These are phyloP conservation scores for Pollachius pollachius DNA, from an alignment of 2,113 vertebrate genomes.

Conservation along the genomic window DNA sequence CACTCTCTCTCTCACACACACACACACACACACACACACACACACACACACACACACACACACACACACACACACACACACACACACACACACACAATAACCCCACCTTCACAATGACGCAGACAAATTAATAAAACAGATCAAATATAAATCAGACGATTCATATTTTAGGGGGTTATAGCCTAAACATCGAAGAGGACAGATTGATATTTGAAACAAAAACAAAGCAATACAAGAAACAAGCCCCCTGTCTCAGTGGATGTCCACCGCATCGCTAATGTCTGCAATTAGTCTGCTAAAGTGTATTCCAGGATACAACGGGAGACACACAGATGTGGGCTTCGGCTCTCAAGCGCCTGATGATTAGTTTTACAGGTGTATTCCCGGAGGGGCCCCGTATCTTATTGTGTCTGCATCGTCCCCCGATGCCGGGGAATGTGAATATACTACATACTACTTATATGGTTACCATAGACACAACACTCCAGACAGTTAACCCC, in stretches of 20 bases:
- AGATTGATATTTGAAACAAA: conserved; percentile 6
- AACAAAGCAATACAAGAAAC: too few species aligned
- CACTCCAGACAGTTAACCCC: conserved; percentile 52
- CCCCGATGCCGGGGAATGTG: conserved; percentile 63
- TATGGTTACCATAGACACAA: conserved; percentile 65
- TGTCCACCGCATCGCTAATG: conserved; percentile 31
- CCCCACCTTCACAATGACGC: too few species aligned
- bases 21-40: background rate
- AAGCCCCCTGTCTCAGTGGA: conserved; percentile 48
- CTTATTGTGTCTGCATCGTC: conserved; percentile 48
- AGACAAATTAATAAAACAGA: too few species aligned
- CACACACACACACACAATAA: background rate
- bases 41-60: background rate
- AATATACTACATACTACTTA: conserved; percentile 65
- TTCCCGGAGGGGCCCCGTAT: conserved; percentile 52
- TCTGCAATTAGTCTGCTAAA: conserved; percentile 56
- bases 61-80: background rate
- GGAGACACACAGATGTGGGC: conserved; percentile 47
- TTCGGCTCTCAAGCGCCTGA: conserved; percentile 56
- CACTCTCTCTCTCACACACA: background rate
- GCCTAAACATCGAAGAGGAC: conserved; percentile 40
- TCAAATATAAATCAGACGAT: background rate
- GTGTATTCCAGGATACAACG: conserved; percentile 36
- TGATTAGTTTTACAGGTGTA: conserved; percentile 59
- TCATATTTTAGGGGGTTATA: conserved; percentile 21